Evolutionary conservation across 2,797 vertebrate genomes (phyloP).

Genomic region (Smutsia temminckii): DNA sequence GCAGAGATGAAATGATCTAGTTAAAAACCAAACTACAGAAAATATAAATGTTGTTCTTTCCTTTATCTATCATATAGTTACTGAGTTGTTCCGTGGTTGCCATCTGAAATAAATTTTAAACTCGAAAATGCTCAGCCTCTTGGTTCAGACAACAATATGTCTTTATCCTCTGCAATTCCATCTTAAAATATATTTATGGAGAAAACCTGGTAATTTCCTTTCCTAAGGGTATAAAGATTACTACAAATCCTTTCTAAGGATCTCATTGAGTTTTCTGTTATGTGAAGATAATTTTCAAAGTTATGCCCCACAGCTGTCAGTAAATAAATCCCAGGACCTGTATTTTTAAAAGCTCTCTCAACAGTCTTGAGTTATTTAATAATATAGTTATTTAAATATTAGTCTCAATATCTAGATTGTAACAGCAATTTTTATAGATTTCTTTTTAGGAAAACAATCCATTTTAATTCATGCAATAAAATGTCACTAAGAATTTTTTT

Average conservation of each 20-base stretch:
- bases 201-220: background rate
- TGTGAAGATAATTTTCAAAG: constrained; percentile 48
- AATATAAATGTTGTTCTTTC: background rate
- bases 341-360: constrained; percentile 15
- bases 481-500: background rate
- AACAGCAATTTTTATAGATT: background rate
- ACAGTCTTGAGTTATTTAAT: background rate
- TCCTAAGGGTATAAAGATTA: background rate
- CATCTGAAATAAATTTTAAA: background rate
- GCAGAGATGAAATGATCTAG: background rate
- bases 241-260: background rate
- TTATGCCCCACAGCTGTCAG: background rate
- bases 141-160: background rate
- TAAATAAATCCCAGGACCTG: background rate
- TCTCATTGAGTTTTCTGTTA: constrained; percentile 26
- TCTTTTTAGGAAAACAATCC: background rate
- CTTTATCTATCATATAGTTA: background rate
- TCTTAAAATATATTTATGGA: background rate
- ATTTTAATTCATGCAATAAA: background rate
- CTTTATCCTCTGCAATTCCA: background rate
- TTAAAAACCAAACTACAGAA: background rate
- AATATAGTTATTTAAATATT: background rate
- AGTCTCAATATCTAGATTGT: background rate
- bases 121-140: background rate
- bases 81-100: background rate